These are phyloP conservation scores for Euplexia lucipara DNA, from an alignment of 2,888 invertebrate genomes.

Conservation along the genomic window DNA sequence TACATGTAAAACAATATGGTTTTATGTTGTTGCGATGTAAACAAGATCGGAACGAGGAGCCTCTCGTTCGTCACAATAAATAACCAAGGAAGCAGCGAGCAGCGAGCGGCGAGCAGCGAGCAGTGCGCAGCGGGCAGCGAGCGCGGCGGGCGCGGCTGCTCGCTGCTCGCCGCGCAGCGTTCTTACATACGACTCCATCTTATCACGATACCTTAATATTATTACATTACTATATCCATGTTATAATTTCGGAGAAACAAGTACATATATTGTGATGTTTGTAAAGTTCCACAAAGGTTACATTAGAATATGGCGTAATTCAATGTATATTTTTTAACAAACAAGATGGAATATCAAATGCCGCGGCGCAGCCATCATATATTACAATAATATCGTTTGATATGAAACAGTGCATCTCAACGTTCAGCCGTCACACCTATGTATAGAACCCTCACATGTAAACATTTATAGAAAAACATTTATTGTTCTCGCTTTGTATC, in stretches of 20 bases:
- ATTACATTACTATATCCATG: conserved; percentile 78
- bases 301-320: conserved; percentile 76
- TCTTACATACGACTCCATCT: conserved; percentile 77
- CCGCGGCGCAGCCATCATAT: conserved; percentile 78
- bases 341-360: conserved; percentile 87
- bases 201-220: conserved; percentile 79
- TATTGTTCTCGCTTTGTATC: conserved; percentile 90
- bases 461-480: conserved; percentile 90
- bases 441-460: conserved; percentile 86
- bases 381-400: conserved; percentile 85
- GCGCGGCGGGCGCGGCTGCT: conserved; percentile 38
- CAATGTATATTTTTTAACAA: conserved; percentile 85
- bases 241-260: conserved; percentile 77
- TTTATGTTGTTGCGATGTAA: conserved; percentile 82
- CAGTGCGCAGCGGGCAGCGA: no score
- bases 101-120: no score
- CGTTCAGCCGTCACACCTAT: conserved; percentile 81
- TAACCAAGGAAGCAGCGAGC: conserved; percentile 68
- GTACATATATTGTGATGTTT: conserved; percentile 61
- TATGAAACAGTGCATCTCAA: conserved; percentile 87
- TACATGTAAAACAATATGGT: conserved; percentile 85
- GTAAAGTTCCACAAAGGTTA: conserved; percentile 68
- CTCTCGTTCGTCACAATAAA: conserved; percentile 66
- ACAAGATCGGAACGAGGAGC: conserved; percentile 55
- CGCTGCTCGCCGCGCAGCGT: conserved; percentile 70